Conservation (phyloP, 2,797 vertebrate genomes). For the Lacerta agilis region DNA sequence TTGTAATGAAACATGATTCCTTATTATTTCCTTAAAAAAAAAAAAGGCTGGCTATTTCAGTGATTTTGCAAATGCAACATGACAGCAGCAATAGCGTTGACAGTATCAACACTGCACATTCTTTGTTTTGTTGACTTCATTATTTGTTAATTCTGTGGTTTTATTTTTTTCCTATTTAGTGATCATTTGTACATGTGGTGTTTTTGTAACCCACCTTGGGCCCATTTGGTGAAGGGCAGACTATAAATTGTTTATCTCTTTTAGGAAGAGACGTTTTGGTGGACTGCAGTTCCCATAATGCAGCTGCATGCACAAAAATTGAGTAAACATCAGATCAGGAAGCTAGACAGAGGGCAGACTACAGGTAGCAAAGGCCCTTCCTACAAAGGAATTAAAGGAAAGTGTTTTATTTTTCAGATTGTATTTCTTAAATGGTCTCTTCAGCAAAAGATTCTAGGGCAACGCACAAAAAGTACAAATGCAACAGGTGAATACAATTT, state of each 20-base stretch:
- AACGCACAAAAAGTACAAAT: no score
- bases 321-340: not conserved
- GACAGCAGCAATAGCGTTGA: not conserved
- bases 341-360: not conserved
- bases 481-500: no score
- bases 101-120: no score
- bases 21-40: not conserved
- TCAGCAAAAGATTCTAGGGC: no score
- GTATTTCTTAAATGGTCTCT: no score
- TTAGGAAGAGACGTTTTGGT: not conserved
- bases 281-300: not conserved
- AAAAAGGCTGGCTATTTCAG: not conserved
- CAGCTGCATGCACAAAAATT: not conserved
- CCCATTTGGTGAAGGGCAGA: no score
- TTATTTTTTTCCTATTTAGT: no score
- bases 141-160: no score
- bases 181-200: no score
- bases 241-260: no score
- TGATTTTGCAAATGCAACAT: not conserved
- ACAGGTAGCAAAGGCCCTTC: not conserved
- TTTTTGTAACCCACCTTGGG: no score
- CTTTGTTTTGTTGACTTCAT: no score
- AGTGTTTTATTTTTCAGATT: not conserved
- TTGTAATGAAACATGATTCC: not conserved
- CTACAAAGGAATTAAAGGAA: not conserved